These are phyloP conservation scores for Aspidiotus destructor DNA, from an alignment of 2,888 invertebrate species.

Conservation along the genomic window DNA sequence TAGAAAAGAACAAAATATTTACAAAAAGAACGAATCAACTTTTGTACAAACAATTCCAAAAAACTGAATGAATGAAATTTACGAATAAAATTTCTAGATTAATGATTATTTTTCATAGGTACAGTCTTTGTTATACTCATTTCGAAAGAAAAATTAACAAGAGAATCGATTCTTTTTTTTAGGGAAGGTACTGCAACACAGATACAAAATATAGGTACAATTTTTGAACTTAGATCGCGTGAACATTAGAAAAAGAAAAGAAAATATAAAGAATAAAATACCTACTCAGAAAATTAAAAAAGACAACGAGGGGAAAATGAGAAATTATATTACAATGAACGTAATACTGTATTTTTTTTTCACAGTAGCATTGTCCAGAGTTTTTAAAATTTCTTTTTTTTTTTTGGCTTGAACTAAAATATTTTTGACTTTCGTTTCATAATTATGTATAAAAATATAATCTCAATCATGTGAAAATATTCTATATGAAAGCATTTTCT, in stretches of 20 bases:
- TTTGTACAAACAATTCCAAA: background rate
- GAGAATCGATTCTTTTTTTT: too few relatives aligned
- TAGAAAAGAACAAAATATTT: slow-evolving; percentile 2
- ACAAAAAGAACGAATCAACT: slow-evolving; percentile 1
- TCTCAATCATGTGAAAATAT: too few relatives aligned
- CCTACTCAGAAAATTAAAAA: slow-evolving; percentile 5
- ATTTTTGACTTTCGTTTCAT: too few relatives aligned
- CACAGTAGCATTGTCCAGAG: background rate
- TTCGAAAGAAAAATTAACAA: too few relatives aligned
- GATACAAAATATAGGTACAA: too few relatives aligned
- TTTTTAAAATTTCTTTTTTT: background rate
- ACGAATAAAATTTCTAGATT: background rate
- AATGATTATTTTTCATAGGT: too few relatives aligned
- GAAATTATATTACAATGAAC: background rate
- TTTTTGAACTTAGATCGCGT: too few relatives aligned
- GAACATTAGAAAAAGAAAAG: too few relatives aligned
- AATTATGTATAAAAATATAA: too few relatives aligned
- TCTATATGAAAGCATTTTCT: too few relatives aligned
- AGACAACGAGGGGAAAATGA: background rate
- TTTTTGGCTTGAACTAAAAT: background rate
- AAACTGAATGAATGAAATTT: background rate
- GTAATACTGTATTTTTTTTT: background rate
- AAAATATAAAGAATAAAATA: background rate
- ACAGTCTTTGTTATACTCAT: too few relatives aligned
- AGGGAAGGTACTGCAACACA: too few relatives aligned